A percentile compares a stretch with the other conserved stretches of the same genome.
phyloP scores from a whole-genome alignment of 1,140 invertebrate species.

The Brachionus rotundiformis region DNA sequence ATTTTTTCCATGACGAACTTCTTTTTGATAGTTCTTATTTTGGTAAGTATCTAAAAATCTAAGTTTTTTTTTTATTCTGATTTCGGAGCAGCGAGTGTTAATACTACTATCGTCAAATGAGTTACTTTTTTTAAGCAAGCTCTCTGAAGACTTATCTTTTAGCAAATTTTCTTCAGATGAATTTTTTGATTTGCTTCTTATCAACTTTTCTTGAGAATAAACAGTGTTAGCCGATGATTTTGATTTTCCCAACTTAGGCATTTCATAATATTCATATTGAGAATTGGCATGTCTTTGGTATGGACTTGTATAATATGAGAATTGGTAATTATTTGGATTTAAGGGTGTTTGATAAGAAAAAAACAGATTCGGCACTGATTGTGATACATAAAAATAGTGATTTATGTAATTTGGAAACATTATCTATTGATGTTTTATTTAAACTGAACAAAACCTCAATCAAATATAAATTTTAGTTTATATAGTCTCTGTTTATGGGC shows the following conservation, averaged over 20 bases:
- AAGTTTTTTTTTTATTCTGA: not conserved
- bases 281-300: not conserved
- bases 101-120: not conserved
- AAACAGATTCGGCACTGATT: conserved; percentile 7
- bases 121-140: not conserved
- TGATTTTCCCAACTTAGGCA: not conserved
- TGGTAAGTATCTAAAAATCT: conserved; percentile 18
- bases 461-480: not conserved
- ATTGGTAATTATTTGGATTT: not conserved
- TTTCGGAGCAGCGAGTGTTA: not conserved
- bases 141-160: not conserved
- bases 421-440: not conserved
- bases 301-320: not conserved
- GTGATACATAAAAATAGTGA: conserved; percentile 7
- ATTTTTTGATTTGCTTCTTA: not conserved
- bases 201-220: not conserved
- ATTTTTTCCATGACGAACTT: not conserved
- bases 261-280: not conserved
- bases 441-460: not conserved
- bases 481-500: not conserved
- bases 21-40: conserved; percentile 2
- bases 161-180: not conserved
- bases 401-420: not conserved
- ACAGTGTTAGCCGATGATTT: not conserved
- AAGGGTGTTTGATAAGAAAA: not conserved